Evolutionary conservation across 1,140 invertebrate genomes (phyloP).

Genomic region (Drosophila prosaltans): DNA sequence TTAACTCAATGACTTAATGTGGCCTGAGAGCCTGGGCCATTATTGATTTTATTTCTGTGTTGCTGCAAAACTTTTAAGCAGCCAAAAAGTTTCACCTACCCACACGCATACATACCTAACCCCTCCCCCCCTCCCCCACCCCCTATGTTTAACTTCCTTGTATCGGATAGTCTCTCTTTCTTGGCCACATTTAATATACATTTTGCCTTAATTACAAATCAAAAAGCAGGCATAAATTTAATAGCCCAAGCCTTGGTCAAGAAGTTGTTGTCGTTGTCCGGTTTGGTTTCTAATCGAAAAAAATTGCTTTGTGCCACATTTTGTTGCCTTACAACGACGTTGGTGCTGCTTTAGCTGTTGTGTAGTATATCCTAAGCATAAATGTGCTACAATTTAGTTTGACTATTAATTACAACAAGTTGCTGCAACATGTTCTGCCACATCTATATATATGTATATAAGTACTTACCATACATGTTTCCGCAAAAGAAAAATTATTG

Average conservation of each 20-base stretch:
- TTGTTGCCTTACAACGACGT: slow-evolving; percentile 25
- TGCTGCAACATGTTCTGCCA: slow-evolving; percentile 26
- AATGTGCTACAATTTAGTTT: slow-evolving; percentile 80
- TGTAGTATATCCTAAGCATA: slow-evolving; percentile 48
- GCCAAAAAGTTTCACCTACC: slow-evolving; percentile 47
- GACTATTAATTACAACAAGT: slow-evolving; percentile 77
- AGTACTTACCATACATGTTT: slow-evolving; percentile 14
- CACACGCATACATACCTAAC: neutral
- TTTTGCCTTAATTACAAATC: slow-evolving; percentile 79
- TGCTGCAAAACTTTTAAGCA: slow-evolving; percentile 43
- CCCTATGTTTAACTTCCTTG: slow-evolving; percentile 12
- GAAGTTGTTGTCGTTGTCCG: slow-evolving; percentile 58
- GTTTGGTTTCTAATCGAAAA: slow-evolving; percentile 70
- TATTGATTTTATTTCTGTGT: slow-evolving; percentile 65
- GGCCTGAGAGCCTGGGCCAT: slow-evolving; percentile 45
- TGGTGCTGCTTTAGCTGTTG: no score
- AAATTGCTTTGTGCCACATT: slow-evolving; percentile 80
- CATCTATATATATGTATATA: slow-evolving; percentile 3
- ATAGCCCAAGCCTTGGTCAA: slow-evolving; percentile 56
- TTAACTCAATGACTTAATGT: slow-evolving; percentile 77
- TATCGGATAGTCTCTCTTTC: neutral
- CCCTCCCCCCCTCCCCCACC: slow-evolving; percentile 21
- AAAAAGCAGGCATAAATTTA: slow-evolving; percentile 65
- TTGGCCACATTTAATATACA: slow-evolving; percentile 62
- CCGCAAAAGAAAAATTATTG: slow-evolving; percentile 68